phyloP scores from a whole-genome alignment of 2,113 vertebrate genomes.

The Silurus meridionalis region DNA sequence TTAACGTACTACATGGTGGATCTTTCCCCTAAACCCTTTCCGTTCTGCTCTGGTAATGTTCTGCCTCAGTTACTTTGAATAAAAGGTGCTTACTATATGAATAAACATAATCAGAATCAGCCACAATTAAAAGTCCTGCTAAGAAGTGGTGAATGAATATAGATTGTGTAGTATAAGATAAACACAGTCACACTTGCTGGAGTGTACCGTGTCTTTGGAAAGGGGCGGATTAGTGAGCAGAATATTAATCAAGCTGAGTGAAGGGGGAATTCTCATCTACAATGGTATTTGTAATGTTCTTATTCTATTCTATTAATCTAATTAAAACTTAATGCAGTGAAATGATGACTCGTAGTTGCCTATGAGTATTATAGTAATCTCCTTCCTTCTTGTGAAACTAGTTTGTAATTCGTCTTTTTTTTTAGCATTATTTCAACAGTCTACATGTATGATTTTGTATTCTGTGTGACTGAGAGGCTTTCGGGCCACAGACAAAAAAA shows the following conservation, averaged over 20 bases:
- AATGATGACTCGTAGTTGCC: neutral
- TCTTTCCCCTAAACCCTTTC: neutral
- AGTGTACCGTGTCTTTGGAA: neutral
- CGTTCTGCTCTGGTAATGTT: neutral
- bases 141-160: neutral
- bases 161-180: constrained; percentile 5
- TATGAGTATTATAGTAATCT: neutral
- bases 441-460: neutral
- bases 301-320: neutral
- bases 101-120: neutral
- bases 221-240: neutral
- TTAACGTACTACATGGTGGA: neutral
- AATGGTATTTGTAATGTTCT: constrained; percentile 9
- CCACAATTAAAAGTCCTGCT: neutral
- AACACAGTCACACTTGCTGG: neutral
- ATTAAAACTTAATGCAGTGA: neutral
- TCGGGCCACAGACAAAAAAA: constrained; percentile 55
- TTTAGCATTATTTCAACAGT: neutral
- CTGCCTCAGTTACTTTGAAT: neutral
- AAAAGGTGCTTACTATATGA: neutral
- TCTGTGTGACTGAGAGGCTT: constrained; percentile 58
- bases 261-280: constrained; percentile 21
- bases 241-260: constrained; percentile 16
- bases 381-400: neutral
- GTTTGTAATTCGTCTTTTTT: too few relatives aligned